These are phyloP conservation scores for Caenorhabditis inopinata DNA, from an alignment of 1,140 invertebrate genomes.

Conservation along the genomic window DNA sequence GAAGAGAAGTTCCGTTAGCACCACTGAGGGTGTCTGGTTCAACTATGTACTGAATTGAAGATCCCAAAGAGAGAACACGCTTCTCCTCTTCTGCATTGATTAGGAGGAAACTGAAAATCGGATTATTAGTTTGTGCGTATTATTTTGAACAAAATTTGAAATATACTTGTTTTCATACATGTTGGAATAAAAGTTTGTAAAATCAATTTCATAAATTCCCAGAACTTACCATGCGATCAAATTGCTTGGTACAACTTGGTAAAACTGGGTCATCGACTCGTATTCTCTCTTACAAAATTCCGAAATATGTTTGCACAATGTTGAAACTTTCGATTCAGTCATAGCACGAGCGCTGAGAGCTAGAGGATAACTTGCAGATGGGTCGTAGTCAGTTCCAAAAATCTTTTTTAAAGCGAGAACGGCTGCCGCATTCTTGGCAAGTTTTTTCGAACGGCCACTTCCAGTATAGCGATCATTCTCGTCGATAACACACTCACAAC, in stretches of 20 bases:
- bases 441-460: slow-evolving; percentile 18
- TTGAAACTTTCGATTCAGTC: not conserved
- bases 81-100: not conserved
- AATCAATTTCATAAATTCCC: not conserved
- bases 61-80: not conserved
- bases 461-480: not conserved
- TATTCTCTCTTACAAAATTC: slow-evolving; percentile 17
- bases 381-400: slow-evolving; percentile 6
- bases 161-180: too few species aligned
- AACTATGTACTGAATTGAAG: not conserved
- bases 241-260: not conserved
- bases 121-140: not conserved
- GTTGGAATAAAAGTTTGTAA: not conserved
- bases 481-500: not conserved
- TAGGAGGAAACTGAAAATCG: slow-evolving; percentile 18
- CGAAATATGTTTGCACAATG: not conserved
- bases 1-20: not conserved
- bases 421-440: slow-evolving; percentile 32
- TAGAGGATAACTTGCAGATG: not conserved
- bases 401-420: not conserved
- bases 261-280: not conserved
- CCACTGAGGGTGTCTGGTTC: not conserved
- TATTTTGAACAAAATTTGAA: not conserved
- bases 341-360: not conserved
- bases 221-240: not conserved